These are phyloP conservation scores for Onychomys leucogaster DNA, from an alignment of 2,797 vertebrate genomes.

Conservation along the genomic window DNA sequence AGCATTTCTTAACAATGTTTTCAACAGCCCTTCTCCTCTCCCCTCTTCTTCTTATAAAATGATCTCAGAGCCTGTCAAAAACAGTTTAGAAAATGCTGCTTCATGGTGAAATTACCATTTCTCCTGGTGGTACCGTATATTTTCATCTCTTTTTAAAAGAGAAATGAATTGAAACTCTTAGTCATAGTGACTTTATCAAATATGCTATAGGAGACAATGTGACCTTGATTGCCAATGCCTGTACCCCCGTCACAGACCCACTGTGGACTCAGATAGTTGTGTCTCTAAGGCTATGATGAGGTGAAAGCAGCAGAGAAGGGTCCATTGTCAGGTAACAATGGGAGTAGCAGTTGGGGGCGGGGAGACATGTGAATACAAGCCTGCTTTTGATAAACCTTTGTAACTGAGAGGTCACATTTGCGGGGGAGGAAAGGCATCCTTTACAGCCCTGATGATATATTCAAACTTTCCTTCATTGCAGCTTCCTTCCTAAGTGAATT, in stretches of 20 bases:
- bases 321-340: neutral
- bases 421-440: neutral
- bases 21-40: neutral
- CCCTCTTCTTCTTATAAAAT: neutral
- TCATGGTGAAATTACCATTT: slow-evolving; percentile 58
- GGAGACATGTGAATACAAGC: neutral
- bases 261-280: slow-evolving; percentile 21
- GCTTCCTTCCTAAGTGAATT: slow-evolving; percentile 31
- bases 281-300: neutral
- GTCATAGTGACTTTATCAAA: slow-evolving; percentile 36
- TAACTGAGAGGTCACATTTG: slow-evolving; percentile 10
- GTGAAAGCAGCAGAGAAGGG: neutral
- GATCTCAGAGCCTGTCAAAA: slow-evolving; percentile 31
- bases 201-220: neutral
- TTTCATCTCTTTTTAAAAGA: slow-evolving; percentile 64
- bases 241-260: neutral
- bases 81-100: slow-evolving; percentile 31
- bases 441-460: neutral
- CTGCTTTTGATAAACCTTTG: neutral
- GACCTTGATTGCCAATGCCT: slow-evolving; percentile 34
- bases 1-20: neutral
- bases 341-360: neutral
- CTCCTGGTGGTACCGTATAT: neutral
- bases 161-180: slow-evolving; percentile 55
- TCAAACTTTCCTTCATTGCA: neutral